Base-by-base conservation (phyloP, 2,888 invertebrate species). In the Sinotaia quadrata region DNA sequence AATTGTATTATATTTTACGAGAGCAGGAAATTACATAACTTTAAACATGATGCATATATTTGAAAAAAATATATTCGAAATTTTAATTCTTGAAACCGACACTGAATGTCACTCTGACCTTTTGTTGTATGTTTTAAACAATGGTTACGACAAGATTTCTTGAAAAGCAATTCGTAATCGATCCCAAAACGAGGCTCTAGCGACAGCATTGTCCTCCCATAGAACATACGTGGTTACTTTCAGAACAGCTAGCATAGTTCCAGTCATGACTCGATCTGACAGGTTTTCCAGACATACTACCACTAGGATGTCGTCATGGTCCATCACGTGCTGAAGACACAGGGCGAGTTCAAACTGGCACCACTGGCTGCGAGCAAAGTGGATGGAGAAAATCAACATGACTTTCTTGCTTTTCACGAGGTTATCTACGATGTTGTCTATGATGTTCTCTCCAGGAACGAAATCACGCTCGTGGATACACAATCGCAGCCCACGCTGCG, bases 381-480 rank as follows among this genome's bases (percentile, higher is more conserved):
- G 89, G 51, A 91, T 89, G 0, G 93, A 92, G 18, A 93, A 89
- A 8, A 93, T 89, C 68, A 93, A 86, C 87, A 93, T 90, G 0
- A 93, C 90, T 4, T 91, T 90, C 27, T 91, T 88, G n/a, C n/a
- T n/a, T n/a, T 91, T 91, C 0, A 92, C 91, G 73, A 93, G 93
- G 76, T 93, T 93, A 81, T 93, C 93, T 72, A 93, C 84, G 67
- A 93, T 93, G 3, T 92, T 91, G 0, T n/a, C n/a, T n/a, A n/a
- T n/a, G n/a, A n/a, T n/a, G n/a, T n/a, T n/a, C n/a, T n/a, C n/a
- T n/a, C n/a, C 91, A 88, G 0, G 93, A 93, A 24, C 92, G 91
- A 12, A 18, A 41, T 41, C 10, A 12, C 18, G 8, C 18, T 15
- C 18, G 18, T 15, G 41, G 18, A 41, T 41, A 41, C 41, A 41